Base-by-base conservation (phyloP, 2,888 invertebrate genomes). In the Habrosyne pyritoides region DNA sequence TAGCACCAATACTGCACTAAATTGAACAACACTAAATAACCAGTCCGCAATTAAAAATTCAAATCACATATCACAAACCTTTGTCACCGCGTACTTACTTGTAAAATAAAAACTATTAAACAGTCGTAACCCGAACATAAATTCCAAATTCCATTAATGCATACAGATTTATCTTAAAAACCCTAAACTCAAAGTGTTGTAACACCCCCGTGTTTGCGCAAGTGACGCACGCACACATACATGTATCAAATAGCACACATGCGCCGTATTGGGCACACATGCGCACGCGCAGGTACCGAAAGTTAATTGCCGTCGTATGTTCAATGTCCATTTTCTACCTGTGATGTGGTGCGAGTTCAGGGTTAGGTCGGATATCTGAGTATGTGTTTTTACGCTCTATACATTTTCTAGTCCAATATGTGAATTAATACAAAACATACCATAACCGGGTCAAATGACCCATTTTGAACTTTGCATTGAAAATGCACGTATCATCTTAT, bases 231-330 rank as follows among this genome's bases (percentile, higher is more conserved):
- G 54, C 75, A 69, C 77, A 69, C 73, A 64, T 53, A 54, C 63
- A 52, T 21, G 33, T n/a, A n/a, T n/a, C n/a, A n/a, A n/a, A n/a
- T n/a, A n/a, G 21, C 53, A 53, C 55, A 54, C 49, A 26, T 53
- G 53, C 56, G 53, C 60, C 24, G 12, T 21, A 48, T 21, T 10
- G 47, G 52, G 61, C 75, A 75, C 82, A 83, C 81, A 79, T 67
- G 76, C 73, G 79, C 74, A 57, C 49, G 64, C 79, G 85, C 90
- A 91, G 90, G 90, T 91, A 91, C 84, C 83, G 75, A 83, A 86
- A 84, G 89, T 89, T 91, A 92, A 91, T 91, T 91, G 91, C 87
- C 86, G 86, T 88, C 86, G 88, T 91, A 89, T 91, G 89, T 89
- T 86, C 89, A 88, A 86, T 89, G 84, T 80, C 86, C 83, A 83